Conservation (phyloP, 2,113 vertebrate genomes). For the Pycnonotus jocosus region DNA sequence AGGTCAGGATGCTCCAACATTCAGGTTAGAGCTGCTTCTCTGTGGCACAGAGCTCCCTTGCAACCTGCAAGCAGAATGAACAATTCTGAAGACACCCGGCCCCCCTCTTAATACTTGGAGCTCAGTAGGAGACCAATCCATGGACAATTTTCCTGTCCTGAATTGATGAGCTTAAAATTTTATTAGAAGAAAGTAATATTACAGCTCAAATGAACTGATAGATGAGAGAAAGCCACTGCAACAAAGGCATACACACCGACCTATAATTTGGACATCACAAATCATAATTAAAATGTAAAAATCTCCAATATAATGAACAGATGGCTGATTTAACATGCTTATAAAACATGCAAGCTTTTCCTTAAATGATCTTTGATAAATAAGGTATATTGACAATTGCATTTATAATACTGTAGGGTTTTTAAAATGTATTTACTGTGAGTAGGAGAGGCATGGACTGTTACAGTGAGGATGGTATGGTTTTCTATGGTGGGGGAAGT, state of each 20-base stretch:
- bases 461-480: neutral
- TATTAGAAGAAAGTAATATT: conserved; percentile 55
- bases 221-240: conserved; percentile 13
- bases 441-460: neutral
- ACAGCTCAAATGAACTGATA: conserved; percentile 38
- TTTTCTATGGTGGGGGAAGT: neutral
- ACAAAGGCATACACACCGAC: conserved; percentile 9
- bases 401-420: neutral
- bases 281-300: conserved; percentile 58
- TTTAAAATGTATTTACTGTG: neutral
- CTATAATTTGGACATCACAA: conserved; percentile 59
- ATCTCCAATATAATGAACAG: conserved; percentile 35
- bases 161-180: conserved; percentile 48
- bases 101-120: neutral
- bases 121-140: conserved; percentile 49
- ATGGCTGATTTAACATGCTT: conserved; percentile 39
- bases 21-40: neutral
- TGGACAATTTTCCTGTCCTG: conserved; percentile 53
- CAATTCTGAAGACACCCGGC: neutral
- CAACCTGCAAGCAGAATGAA: neutral
- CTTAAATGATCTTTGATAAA: neutral
- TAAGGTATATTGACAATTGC: neutral
- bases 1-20: conserved; percentile 41
- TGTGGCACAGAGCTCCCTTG: neutral
- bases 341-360: conserved; percentile 44